Percentiles rank a stretch among this genome's conserved stretches.
Evolutionary conservation across 1,140 invertebrate species (phyloP).

Genomic region (Oscheius sp.): DNA sequence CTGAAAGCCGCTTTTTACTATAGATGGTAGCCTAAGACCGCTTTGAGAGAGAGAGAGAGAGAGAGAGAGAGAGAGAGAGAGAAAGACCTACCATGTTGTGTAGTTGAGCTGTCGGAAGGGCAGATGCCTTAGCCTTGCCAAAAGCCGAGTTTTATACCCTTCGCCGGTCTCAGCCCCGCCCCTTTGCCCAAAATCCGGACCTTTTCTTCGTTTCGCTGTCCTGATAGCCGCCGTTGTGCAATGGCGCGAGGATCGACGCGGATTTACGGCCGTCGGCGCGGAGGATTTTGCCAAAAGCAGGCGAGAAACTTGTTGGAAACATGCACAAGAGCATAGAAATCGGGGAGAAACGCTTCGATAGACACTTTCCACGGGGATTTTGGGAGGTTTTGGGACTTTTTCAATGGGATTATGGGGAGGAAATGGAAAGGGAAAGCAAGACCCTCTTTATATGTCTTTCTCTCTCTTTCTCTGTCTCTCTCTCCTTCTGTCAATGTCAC

Average conservation of each 20-base stretch:
- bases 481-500: background rate
- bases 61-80: background rate
- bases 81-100: background rate
- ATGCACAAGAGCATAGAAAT: background rate
- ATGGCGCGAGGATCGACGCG: conserved; percentile 11
- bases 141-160: background rate
- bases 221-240: conserved; percentile 12
- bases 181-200: background rate
- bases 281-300: background rate
- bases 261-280: background rate
- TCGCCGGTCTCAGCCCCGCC: background rate
- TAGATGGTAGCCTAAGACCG: too few species aligned
- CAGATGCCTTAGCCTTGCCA: background rate
- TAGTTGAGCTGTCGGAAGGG: background rate
- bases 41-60: too few species aligned
- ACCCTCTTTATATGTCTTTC: background rate
- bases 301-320: background rate
- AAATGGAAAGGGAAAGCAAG: background rate
- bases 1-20: too few species aligned
- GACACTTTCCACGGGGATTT: background rate
- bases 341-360: background rate
- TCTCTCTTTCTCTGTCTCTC: background rate
- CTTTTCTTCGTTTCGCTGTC: background rate
- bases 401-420: too few species aligned
- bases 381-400: too few species aligned